Evolutionary conservation across 2,888 invertebrate genomes (phyloP), one percentile per base, ranked within the genome.

Genomic region (Trilocha varians): DNA sequence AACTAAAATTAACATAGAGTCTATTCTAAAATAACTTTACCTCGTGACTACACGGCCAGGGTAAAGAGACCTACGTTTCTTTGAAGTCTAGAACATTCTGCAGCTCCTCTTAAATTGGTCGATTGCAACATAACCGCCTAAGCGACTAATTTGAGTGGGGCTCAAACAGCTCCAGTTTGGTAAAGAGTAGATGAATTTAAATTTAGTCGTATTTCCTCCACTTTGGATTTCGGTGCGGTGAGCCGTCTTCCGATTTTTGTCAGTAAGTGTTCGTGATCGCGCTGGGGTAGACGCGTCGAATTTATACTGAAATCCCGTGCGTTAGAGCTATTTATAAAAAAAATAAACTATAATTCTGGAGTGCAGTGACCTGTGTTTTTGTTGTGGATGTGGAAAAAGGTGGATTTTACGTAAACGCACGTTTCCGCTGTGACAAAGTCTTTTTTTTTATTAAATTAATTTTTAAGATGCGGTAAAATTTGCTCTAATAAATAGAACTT

Each of bases 301-400:
- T 11, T 15, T 38, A 34, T 13, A 56, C 64, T 49, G 68, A 59
- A 57, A 64, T 57, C 49, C 43, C 58, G 65, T 60, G 62, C 59
- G 62, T 58, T 53, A 56, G 57, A 57, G 68, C 70, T 72, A 75
- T 75, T 72, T 72, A 64, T 60, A 34, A 9, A 54, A 62, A 69
- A 64, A 62, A 63, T 55, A 58, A 59, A 56, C 58, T 25, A 25
- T 9, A 25, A 25, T 61, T 61, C 55, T 57, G 64, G 71, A 80
- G 80, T 82, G 78, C 78, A 80, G 83, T 83, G 80, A 75, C 62
- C 77, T 61, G 51, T 58, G 51, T 51, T 45, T 45, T 46, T 5
- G 5, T 38, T 47, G 42, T 52, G 38, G 39, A 40, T 47, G 55
- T 54, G 53, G 49, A 55, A 46, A 53, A 55, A 59, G 53, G 55